These are phyloP conservation scores for Ichneumoninae sp. DNA, from an alignment of 2,888 invertebrate species.

Conservation along the genomic window DNA sequence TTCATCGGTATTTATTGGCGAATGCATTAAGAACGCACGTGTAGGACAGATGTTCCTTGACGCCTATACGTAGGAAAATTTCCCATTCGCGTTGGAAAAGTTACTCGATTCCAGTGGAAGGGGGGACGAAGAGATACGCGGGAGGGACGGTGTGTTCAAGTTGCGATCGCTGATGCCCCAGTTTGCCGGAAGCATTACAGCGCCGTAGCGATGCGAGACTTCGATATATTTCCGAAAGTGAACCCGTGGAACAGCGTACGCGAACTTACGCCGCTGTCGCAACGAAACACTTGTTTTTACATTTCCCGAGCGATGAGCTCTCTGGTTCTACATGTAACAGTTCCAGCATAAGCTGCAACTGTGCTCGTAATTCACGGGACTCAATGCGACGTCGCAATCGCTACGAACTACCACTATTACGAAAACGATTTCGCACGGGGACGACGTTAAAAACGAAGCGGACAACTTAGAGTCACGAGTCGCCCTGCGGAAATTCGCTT, in stretches of 20 bases:
- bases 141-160: constrained; percentile 59
- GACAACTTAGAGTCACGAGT: background rate
- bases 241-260: constrained; percentile 21
- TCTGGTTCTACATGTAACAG: background rate
- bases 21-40: constrained; percentile 65
- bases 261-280: constrained; percentile 11
- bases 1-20: constrained; percentile 62
- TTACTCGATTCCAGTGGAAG: constrained; percentile 45
- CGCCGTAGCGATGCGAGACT: constrained; percentile 33
- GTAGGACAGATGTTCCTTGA: constrained; percentile 62
- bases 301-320: constrained; percentile 12
- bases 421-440: background rate
- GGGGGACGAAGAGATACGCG: constrained; percentile 16
- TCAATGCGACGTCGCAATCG: background rate
- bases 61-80: constrained; percentile 56
- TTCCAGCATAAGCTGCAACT: background rate
- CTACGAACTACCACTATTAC: background rate
- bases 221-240: constrained; percentile 46
- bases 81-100: constrained; percentile 64
- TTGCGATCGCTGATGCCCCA: constrained; percentile 69
- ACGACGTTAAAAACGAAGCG: background rate
- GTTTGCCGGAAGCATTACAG: constrained; percentile 52
- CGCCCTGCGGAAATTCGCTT: background rate
- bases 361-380: background rate
- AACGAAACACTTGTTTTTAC: constrained; percentile 27